These are phyloP conservation scores for Plectropomus leopardus DNA, from an alignment of 2,113 vertebrate genomes.

Conservation along the genomic window DNA sequence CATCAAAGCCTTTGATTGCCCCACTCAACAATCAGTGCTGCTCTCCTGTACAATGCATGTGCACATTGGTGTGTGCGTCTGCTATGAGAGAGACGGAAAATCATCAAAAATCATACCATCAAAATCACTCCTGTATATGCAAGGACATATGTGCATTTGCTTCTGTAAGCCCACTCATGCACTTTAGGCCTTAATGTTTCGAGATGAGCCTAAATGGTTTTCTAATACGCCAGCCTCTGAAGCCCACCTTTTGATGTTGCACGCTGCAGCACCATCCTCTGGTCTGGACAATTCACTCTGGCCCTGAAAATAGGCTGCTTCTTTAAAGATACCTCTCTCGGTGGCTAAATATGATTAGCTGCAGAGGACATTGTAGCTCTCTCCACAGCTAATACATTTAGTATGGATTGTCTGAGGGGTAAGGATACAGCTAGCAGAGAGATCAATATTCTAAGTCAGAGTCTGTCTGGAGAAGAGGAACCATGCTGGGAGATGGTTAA, in stretches of 20 bases:
- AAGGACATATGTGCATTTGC: constrained; percentile 5
- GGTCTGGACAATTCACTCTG: constrained; percentile 57
- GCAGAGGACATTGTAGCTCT: constrained; percentile 85
- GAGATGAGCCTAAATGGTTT: constrained; percentile 50
- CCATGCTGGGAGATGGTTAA: constrained; percentile 82
- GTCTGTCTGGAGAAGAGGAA: constrained; percentile 81
- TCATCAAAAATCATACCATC: constrained; percentile 11
- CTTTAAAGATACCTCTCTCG: constrained; percentile 78
- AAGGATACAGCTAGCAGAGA: constrained; percentile 75
- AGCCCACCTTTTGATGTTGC: constrained; percentile 60
- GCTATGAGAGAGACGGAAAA: neutral
- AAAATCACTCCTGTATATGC: constrained; percentile 17
- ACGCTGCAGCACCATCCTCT: constrained; percentile 48
- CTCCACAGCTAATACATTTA: constrained; percentile 84
- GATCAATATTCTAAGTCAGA: constrained; percentile 82
- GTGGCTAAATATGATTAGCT: constrained; percentile 83
- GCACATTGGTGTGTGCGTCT: constrained; percentile 14
- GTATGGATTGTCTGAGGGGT: constrained; percentile 83
- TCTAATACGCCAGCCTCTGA: constrained; percentile 41
- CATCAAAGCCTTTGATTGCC: constrained; percentile 83
- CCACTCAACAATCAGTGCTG: constrained; percentile 81
- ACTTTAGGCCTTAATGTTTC: constrained; percentile 19
- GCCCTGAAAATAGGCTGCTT: constrained; percentile 70
- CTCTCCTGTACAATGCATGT: constrained; percentile 59
- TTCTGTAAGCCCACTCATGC: neutral